Percentiles rank a stretch among this genome's conserved stretches.
These are phyloP conservation scores for Pteronotus mesoamericanus DNA, from an alignment of 2,797 vertebrate species.

Conservation along the genomic window DNA sequence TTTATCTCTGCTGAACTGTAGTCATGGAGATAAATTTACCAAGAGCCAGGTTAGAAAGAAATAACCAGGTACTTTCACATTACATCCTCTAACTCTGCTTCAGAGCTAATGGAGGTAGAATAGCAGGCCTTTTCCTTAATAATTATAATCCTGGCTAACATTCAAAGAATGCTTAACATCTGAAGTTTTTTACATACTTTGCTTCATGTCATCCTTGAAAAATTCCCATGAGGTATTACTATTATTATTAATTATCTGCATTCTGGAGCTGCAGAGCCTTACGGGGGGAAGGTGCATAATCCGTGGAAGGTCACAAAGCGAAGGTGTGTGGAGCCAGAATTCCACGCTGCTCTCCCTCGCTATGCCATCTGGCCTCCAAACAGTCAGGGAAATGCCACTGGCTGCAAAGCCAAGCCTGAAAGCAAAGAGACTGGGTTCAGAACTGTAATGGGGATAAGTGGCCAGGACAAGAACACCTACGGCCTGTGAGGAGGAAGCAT, in stretches of 20 bases:
- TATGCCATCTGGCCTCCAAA: background rate
- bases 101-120: background rate
- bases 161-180: background rate
- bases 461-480: background rate
- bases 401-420: background rate
- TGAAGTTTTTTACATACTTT: background rate
- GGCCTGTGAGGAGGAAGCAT: background rate
- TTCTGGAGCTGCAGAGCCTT: background rate
- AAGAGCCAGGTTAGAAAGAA: background rate
- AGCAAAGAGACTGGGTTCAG: background rate
- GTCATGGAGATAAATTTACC: background rate
- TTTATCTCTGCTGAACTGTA: background rate
- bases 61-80: background rate
- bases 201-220: background rate
- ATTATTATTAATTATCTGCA: background rate
- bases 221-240: background rate
- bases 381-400: background rate
- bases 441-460: background rate
- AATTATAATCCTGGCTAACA: background rate
- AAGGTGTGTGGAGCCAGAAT: background rate
- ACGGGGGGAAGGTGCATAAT: background rate
- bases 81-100: background rate
- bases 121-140: background rate
- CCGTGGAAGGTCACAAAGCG: background rate
- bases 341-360: background rate